Evolutionary conservation across 2,888 invertebrate genomes (phyloP).

Genomic region (Rhingia campestris): DNA sequence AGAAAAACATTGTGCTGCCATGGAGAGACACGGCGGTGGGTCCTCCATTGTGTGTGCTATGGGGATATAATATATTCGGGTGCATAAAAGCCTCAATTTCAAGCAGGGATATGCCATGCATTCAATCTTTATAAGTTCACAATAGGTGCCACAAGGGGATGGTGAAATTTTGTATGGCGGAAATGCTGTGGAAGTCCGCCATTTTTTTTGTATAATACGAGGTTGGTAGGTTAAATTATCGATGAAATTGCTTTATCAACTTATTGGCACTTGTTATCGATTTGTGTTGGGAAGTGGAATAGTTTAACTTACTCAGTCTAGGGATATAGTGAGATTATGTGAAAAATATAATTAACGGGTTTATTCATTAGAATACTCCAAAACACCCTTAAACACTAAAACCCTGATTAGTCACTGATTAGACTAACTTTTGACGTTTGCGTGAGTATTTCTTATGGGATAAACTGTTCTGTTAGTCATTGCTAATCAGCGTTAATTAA

Average conservation of each 20-base stretch:
- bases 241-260: constrained; percentile 26
- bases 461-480: too few species aligned
- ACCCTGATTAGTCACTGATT: not conserved
- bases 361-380: not conserved
- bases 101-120: constrained; percentile 37
- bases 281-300: not conserved
- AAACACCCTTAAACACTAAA: not conserved
- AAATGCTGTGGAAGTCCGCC: not conserved
- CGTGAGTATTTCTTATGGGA: too few species aligned
- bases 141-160: constrained; percentile 8
- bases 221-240: not conserved
- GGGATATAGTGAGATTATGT: not conserved
- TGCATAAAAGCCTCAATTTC: constrained; percentile 58
- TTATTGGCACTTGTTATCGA: constrained; percentile 20
- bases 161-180: constrained; percentile 10
- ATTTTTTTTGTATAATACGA: not conserved
- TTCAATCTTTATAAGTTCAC: constrained; percentile 30
- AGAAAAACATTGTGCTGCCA: constrained; percentile 50
- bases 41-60: constrained; percentile 11
- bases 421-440: not conserved
- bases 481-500: too few species aligned
- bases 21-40: not conserved
- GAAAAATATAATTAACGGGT: not conserved
- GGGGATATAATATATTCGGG: constrained; percentile 30
- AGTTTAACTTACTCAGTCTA: not conserved